phyloP scores from a whole-genome alignment of 2,113 vertebrate genomes.

The Hemichromis elongatus region DNA sequence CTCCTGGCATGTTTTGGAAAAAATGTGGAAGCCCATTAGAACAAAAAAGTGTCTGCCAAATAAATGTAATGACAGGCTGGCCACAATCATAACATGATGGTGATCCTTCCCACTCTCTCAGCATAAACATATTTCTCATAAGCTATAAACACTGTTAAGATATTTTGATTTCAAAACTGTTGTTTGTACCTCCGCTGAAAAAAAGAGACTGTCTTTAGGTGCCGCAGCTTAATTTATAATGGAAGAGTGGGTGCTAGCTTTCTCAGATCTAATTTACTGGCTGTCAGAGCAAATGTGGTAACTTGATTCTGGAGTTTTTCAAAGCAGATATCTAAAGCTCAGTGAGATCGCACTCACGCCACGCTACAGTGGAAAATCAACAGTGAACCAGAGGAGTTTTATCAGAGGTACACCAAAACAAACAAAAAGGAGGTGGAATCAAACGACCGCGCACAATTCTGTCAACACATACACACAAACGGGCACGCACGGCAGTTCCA shows the following conservation, averaged over 20 bases:
- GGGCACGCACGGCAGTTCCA: neutral
- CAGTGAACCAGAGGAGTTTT: neutral
- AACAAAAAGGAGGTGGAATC: neutral
- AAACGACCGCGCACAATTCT: neutral
- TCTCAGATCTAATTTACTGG: constrained; percentile 20
- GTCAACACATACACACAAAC: neutral
- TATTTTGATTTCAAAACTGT: neutral
- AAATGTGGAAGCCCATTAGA: neutral
- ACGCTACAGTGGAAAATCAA: neutral
- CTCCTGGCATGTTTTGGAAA: neutral
- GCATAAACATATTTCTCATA: neutral
- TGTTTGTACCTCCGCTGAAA: neutral
- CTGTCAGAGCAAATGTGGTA: constrained; percentile 28
- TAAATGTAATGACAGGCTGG: neutral
- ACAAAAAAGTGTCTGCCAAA: neutral
- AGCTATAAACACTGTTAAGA: neutral
- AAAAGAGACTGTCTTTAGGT: neutral
- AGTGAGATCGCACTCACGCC: neutral
- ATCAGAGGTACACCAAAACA: neutral
- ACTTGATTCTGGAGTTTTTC: constrained; percentile 33
- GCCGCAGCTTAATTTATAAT: neutral
- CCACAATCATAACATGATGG: neutral
- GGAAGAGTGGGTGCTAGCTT: neutral
- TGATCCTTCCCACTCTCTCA: neutral
- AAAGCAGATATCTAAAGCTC: constrained; percentile 6